Conservation (phyloP, 2,797 vertebrate species). For the Tinamus major region DNA sequence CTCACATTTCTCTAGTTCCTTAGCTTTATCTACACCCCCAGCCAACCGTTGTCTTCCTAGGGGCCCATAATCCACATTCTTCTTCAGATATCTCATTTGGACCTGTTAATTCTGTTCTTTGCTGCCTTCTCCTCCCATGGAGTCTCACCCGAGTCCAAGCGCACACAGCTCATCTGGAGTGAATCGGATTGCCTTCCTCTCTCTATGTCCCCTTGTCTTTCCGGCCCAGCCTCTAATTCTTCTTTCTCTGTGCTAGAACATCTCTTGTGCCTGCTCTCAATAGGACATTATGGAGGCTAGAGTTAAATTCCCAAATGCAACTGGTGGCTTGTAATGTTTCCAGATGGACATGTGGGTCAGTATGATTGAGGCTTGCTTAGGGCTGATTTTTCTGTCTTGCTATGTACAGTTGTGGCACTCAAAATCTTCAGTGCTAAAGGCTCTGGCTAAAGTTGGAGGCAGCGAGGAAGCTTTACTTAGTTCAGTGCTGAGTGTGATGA, state of each 20-base stretch:
- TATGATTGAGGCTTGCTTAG: not conserved
- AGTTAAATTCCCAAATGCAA: not conserved
- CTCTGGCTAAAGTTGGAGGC: not conserved
- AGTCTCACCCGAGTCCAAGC: not conserved
- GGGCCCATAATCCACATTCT: not conserved
- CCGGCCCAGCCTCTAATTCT: not conserved
- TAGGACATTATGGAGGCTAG: not conserved
- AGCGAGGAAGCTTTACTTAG: not conserved
- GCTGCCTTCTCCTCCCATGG: not conserved
- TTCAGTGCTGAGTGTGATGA: not conserved
- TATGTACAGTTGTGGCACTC: not conserved
- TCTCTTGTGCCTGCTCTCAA: not conserved
- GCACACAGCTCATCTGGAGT: not conserved
- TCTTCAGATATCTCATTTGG: not conserved
- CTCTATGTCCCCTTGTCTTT: fast-evolving
- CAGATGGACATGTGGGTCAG: not conserved
- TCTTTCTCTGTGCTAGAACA: not conserved
- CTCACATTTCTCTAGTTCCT: not conserved
- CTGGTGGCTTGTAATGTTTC: not conserved
- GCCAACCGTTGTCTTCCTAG: not conserved
- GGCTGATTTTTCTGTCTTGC: not conserved
- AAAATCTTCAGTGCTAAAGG: not conserved
- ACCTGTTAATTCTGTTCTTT: not conserved
- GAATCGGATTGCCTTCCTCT: not conserved
- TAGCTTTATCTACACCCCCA: not conserved